Conservation (phyloP, 2,113 vertebrate genomes). For the Pterocles orientalis region DNA sequence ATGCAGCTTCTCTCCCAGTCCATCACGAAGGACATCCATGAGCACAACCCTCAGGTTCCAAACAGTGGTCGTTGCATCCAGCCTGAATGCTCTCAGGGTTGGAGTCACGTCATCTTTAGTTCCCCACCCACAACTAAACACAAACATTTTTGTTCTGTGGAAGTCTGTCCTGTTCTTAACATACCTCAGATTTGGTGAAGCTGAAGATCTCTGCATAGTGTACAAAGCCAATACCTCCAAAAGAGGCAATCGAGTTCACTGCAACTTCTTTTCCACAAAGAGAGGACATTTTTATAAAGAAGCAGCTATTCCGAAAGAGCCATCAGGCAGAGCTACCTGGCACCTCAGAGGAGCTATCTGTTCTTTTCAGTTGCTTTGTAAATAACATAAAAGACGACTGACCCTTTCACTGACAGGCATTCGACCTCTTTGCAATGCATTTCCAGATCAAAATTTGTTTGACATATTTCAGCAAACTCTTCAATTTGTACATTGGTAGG, state of each 20-base stretch:
- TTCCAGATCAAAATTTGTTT: neutral
- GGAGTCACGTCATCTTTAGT: neutral
- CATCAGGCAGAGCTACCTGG: neutral
- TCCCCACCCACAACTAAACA: neutral
- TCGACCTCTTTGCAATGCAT: neutral
- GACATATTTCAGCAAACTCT: neutral
- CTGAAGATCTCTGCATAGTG: neutral
- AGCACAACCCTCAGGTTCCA: neutral
- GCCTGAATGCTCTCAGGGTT: neutral
- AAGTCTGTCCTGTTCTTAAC: neutral
- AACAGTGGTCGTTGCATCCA: neutral
- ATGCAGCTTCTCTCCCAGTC: neutral
- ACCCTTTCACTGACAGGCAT: neutral
- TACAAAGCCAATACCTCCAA: neutral
- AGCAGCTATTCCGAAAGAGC: neutral
- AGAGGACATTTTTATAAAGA: neutral
- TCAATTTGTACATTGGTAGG: neutral
- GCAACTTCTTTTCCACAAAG: neutral
- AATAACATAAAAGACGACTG: neutral
- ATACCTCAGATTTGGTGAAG: neutral
- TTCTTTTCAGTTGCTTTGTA: neutral
- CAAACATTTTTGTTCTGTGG: neutral
- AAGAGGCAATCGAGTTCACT: neutral
- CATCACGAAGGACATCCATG: rapidly evolving
- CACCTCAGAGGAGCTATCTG: neutral